These are phyloP conservation scores for Molossus alvarezi DNA, from an alignment of 2,797 vertebrate genomes.

Conservation along the genomic window DNA sequence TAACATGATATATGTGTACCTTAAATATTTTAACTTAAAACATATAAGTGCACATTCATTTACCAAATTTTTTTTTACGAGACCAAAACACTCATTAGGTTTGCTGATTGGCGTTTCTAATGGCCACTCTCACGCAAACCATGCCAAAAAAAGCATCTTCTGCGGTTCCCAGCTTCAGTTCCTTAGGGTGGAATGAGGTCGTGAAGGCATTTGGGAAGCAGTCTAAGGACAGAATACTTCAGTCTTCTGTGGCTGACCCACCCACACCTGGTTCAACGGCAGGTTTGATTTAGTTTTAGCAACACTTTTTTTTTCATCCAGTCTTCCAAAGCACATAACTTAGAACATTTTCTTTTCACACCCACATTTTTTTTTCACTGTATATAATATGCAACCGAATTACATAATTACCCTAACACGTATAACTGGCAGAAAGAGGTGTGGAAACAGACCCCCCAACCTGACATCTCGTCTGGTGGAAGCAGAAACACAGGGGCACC, in stretches of 20 bases:
- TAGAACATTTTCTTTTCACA: conserved; percentile 53
- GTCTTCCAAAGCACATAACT: conserved; percentile 27
- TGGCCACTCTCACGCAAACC: background rate
- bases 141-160: background rate
- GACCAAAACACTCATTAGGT: background rate
- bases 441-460: conserved; percentile 57
- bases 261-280: background rate
- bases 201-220: background rate
- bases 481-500: background rate
- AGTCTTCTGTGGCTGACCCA: background rate
- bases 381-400: conserved; percentile 41
- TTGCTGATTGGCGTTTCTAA: background rate
- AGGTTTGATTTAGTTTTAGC: conserved; percentile 41
- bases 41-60: background rate
- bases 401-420: conserved; percentile 56
- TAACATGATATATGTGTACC: background rate
- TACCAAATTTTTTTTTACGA: background rate
- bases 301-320: background rate
- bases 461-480: background rate
- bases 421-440: conserved; percentile 33
- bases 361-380: conserved; percentile 34
- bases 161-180: conserved; percentile 1
- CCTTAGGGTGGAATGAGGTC: background rate
- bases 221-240: background rate
- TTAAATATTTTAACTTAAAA: conserved; percentile 47